A percentile compares a stretch with the other conserved stretches of the same genome.
These are phyloP conservation scores for Rhagoletis zephyria DNA, from an alignment of 1,140 invertebrate genomes.

Conservation along the genomic window DNA sequence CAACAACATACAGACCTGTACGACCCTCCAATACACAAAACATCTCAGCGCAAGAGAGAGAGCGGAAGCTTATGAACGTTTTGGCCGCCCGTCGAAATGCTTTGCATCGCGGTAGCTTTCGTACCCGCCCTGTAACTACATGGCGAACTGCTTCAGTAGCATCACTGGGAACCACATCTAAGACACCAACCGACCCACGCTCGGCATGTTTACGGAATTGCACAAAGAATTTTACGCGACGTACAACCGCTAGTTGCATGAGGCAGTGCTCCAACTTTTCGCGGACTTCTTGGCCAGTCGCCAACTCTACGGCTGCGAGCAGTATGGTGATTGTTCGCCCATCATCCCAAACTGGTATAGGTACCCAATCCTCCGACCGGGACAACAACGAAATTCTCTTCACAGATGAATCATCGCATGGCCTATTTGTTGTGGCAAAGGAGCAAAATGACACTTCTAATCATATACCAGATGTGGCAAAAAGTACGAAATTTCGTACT, in stretches of 20 bases:
- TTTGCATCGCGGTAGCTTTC: conserved; percentile 71
- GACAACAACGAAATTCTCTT: conserved; percentile 72
- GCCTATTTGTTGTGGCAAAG: conserved; percentile 69
- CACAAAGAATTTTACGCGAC: conserved; percentile 71
- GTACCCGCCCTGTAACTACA: conserved; percentile 71
- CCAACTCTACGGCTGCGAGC: conserved; percentile 53
- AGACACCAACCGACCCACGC: conserved; percentile 66
- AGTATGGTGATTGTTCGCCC: conserved; percentile 35
- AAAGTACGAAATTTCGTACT: conserved; percentile 55
- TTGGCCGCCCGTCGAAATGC: conserved; percentile 75
- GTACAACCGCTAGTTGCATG: conserved; percentile 71
- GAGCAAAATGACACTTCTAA: conserved; percentile 69
- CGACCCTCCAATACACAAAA: conserved; percentile 63
- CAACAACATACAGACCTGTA: conserved; percentile 66
- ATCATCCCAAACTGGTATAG: conserved; percentile 34
- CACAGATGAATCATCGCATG: conserved; percentile 71
- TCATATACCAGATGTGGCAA: conserved; percentile 65
- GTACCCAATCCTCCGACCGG: conserved; percentile 58
- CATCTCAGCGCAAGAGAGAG: conserved; percentile 69
- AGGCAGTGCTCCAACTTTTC: conserved; percentile 69
- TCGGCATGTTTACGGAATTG: conserved; percentile 71
- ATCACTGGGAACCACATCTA: conserved; percentile 66
- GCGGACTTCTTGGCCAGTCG: conserved; percentile 59
- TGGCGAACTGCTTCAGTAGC: conserved; percentile 66
- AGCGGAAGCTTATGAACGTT: conserved; percentile 75